Conservation (phyloP, 2,888 invertebrate species). For the Coenonympha arcania region DNA sequence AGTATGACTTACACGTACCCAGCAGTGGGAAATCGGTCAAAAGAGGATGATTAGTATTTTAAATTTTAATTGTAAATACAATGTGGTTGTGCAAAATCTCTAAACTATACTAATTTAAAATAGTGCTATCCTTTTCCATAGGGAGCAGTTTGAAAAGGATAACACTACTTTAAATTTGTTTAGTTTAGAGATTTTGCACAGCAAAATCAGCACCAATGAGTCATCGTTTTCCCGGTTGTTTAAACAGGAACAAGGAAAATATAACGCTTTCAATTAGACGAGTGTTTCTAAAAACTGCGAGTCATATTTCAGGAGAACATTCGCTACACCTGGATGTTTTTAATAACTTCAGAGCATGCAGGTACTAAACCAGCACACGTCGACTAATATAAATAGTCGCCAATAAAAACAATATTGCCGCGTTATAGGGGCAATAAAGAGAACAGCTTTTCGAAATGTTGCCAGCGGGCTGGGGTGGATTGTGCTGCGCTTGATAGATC, state of each 20-base stretch:
- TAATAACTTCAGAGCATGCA: conserved; percentile 1
- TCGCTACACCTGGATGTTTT: conserved; percentile 3
- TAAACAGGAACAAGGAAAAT: not conserved
- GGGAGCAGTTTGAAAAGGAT: no score
- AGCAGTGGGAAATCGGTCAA: no score
- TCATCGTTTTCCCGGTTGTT: not conserved
- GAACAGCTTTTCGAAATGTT: conserved; percentile 44
- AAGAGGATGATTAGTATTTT: no score
- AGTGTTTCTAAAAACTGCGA: conserved; percentile 3
- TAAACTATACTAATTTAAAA: no score
- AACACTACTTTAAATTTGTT: no score
- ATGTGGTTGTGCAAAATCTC: no score
- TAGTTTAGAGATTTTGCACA: no score
- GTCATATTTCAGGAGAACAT: conserved; percentile 1
- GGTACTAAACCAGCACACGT: conserved; percentile 13
- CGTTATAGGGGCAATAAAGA: conserved; percentile 37
- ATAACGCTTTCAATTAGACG: not conserved
- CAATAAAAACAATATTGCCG: conserved; percentile 17
- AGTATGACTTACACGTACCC: no score
- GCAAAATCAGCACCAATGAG: no score
- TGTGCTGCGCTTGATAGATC: conserved; percentile 10
- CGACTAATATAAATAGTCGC: conserved; percentile 14
- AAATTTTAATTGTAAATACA: no score
- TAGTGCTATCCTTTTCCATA: no score
- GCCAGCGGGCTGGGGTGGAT: not conserved